Evolutionary conservation across 2,797 vertebrate genomes (phyloP).

Genomic region (Poecilia velifera): DNA sequence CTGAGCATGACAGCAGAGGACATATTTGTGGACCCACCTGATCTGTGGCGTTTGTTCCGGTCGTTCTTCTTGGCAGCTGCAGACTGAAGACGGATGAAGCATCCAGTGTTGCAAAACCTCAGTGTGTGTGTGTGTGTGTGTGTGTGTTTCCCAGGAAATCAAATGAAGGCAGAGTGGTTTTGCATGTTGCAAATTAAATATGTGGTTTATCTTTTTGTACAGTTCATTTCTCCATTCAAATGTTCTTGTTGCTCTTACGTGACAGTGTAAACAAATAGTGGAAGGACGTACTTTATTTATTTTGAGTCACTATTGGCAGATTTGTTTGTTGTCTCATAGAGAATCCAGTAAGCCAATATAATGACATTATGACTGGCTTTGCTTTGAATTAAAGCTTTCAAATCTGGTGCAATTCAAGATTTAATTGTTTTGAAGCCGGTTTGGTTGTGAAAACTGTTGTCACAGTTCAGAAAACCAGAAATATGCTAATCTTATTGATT

Average conservation of each 20-base stretch:
- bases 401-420: background rate
- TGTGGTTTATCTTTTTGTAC: background rate
- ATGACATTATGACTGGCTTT: background rate
- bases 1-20: background rate
- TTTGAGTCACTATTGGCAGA: background rate
- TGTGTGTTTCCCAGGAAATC: background rate
- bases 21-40: background rate
- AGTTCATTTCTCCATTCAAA: conserved; percentile 11
- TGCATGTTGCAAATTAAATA: conserved; percentile 23
- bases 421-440: background rate
- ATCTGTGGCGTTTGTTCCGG: background rate
- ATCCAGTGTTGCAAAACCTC: background rate
- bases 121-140: background rate
- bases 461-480: background rate
- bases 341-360: background rate
- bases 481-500: background rate
- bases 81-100: background rate
- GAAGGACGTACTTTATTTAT: background rate
- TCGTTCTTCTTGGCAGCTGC: background rate
- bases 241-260: background rate
- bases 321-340: background rate
- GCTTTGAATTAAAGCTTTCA: background rate
- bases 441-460: background rate
- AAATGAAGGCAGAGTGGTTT: background rate
- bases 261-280: background rate